Evolutionary conservation across 2,113 vertebrate genomes (phyloP), one percentile per base, ranked within the genome.

Genomic region (Bettongia penicillata): DNA sequence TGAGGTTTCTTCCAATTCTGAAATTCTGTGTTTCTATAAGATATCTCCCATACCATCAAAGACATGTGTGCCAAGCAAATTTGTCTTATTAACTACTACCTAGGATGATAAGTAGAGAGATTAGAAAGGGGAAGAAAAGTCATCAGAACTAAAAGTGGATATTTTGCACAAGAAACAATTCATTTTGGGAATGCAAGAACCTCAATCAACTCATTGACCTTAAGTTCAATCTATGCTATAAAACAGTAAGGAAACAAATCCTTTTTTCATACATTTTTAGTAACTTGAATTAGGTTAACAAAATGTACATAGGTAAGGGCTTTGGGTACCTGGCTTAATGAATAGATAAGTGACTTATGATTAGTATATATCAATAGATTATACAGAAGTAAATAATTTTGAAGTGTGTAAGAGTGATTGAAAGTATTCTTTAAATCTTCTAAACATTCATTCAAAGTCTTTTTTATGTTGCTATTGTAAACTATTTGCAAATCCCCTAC

Each of bases 221-320:
- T 77, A n/a, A 77, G 31, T 14, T 77, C 14, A 5, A n/a, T n/a
- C 3, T 57, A 57, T 68, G 61, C 16, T 16, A 14, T n/a, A 52
- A 95, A 55, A 89, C 49, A 43, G 23, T 22, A 92, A 89, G 37
- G 28, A 53, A 51, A 47, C 57, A 93, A n/a, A 23, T 89, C 47
- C 68, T 55, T 92, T 53, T 48, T 95, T 12, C 52, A 93, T 77
- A 37, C 1, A n/a, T 77, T 77, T 77, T 1, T 77, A 77, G 61
- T 19, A 77, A 94, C 91, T 23, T 47, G 93, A 96, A 95, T 95
- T 50, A 94, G 89, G 47, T 22, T 90, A 89, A 53, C 53, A 92
- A 68, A 91, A 3, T 25, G 2, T 31, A 57, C 53, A 93, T 31
- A 61, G 48, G 89, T 61, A 91, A 51, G 47, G 12, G 28, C 90